Percentiles rank a stretch among this genome's conserved stretches.
Evolutionary conservation across 2,797 vertebrate species (phyloP).

Genomic region (Smutsia temminckii): DNA sequence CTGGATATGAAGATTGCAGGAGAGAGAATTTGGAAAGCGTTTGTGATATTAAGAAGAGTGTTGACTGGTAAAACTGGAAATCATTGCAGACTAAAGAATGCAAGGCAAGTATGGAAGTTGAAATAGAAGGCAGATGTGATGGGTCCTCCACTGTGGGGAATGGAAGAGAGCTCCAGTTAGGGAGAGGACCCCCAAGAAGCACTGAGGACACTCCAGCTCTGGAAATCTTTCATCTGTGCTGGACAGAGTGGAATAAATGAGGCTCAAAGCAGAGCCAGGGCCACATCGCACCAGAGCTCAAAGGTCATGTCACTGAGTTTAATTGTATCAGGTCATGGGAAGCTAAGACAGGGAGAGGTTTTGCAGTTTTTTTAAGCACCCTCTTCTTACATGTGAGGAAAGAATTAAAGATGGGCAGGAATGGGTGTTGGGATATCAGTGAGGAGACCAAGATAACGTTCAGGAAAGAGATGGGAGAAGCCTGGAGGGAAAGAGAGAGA

Average conservation of each 20-base stretch:
- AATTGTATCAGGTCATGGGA: not conserved
- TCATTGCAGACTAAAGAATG: not conserved
- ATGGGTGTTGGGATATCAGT: not conserved
- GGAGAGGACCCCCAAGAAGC: not conserved
- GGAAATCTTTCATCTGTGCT: accelerated
- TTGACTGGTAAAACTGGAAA: not conserved
- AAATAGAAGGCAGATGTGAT: not conserved
- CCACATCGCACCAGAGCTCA: accelerated
- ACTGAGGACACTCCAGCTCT: not conserved
- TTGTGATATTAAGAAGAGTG: not conserved
- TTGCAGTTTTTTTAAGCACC: not conserved
- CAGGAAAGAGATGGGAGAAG: not conserved
- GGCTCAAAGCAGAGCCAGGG: not conserved
- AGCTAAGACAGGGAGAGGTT: not conserved
- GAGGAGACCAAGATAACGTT: not conserved
- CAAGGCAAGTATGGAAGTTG: not conserved
- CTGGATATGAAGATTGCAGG: constrained; percentile 15
- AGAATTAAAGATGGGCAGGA: not conserved
- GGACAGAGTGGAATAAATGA: not conserved
- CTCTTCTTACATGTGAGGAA: not conserved
- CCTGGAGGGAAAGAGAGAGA: not conserved
- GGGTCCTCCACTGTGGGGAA: not conserved
- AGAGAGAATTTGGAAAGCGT: not conserved
- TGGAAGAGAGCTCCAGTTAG: not conserved
- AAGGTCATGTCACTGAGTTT: accelerated